Evolutionary conservation across 2,113 vertebrate genomes (phyloP), one percentile per base, ranked within the genome.

Genomic region (Ameiurus melas): DNA sequence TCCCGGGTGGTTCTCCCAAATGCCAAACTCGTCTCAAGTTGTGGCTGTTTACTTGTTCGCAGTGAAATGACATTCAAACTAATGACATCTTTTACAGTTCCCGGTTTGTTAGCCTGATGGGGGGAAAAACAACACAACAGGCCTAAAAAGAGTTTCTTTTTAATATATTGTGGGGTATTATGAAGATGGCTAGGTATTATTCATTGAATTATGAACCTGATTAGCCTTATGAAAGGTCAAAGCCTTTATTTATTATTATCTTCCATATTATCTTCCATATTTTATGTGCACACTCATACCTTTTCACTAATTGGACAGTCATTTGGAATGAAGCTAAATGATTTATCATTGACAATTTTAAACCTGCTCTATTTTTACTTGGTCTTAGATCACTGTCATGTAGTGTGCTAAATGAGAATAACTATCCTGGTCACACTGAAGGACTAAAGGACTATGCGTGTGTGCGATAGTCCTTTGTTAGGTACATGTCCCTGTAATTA

Each of bases 21-120:
- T 94, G 94, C 93, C 92, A 94, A 89, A 89, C 89, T 89, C 90
- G 90, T 91, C 90, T 91, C 89, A 93, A 93, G 91, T 93, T 93
- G 93, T 92, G 89, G 75, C 91, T 90, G 62, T 88, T 92, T 85
- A 91, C 91, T 92, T 91, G 90, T 92, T 91, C 81, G 20, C 90
- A 85, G 90, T 93, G 88, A 92, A 93, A 93, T 93, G 93, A 58
- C 55, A 82, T 33, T 93, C 92, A 93, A 89, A 93, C 91, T 93
- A 93, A 92, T 94, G 92, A 94, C 94, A 93, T 93, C 91, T 79
- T 92, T 90, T 89, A 93, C 90, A 92, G 90, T 91, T 94, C 91
- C 90, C 91, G 93, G 81, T 86, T 90, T 89, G 91, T 90, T 90
- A 92, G 91, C 87, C 71, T 53, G 84, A 87, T 90, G 89, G 19